These are phyloP conservation scores for Cryptocephalus moraei DNA, from an alignment of 2,888 invertebrate species.

Conservation along the genomic window DNA sequence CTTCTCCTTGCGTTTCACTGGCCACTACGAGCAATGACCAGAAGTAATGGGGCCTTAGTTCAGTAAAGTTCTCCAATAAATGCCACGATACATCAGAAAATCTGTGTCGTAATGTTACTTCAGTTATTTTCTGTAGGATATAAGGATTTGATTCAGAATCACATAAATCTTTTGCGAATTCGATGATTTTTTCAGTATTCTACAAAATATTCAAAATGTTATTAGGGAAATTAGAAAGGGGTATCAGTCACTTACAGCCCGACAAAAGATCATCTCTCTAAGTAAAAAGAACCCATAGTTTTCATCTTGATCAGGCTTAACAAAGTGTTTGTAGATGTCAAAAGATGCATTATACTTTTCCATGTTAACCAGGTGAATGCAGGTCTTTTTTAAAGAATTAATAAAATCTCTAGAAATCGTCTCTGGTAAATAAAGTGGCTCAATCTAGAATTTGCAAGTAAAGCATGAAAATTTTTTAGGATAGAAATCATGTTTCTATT, in stretches of 20 bases:
- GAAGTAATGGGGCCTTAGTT: constrained; percentile 51
- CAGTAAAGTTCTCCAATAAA: constrained; percentile 31
- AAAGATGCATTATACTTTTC: constrained; percentile 42
- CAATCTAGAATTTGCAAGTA: constrained; percentile 12
- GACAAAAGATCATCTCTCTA: constrained; percentile 47
- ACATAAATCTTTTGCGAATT: constrained; percentile 41
- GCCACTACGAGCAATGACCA: constrained; percentile 52
- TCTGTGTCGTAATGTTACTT: constrained; percentile 40
- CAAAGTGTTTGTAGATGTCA: constrained; percentile 41
- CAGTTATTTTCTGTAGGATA: constrained; percentile 30
- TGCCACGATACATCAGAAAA: constrained; percentile 40
- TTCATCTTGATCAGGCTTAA: constrained; percentile 39
- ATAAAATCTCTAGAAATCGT: constrained; percentile 14
- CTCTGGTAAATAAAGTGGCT: constrained; percentile 9
- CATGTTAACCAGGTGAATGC: constrained; percentile 44
- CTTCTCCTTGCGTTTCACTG: constrained; percentile 44
- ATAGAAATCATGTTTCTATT: not conserved
- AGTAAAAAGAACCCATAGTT: constrained; percentile 47
- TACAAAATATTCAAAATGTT: constrained; percentile 20
- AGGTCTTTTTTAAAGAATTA: constrained; percentile 29
- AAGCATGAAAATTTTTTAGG: constrained; percentile 2
- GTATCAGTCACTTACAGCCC: constrained; percentile 33
- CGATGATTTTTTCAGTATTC: constrained; percentile 39
- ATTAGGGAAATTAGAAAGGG: not conserved
- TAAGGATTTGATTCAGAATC: constrained; percentile 40